phyloP scores from a whole-genome alignment of 1,140 invertebrate genomes.

The Procambarus clarkii region DNA sequence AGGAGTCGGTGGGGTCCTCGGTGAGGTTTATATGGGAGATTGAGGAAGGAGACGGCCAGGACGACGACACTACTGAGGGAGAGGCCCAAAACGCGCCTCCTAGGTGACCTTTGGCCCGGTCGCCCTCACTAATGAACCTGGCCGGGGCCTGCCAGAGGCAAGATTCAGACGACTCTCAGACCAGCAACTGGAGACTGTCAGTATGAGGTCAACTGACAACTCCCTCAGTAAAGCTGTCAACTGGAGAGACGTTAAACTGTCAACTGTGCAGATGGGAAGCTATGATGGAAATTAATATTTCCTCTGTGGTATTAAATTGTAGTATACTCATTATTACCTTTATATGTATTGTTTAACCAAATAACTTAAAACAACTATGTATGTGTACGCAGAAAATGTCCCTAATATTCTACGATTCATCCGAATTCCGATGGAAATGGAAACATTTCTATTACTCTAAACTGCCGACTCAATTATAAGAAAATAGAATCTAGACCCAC shows the following conservation, averaged over 20 bases:
- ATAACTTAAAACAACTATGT: not conserved
- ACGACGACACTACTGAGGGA: conserved; percentile 47
- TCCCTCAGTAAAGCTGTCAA: conserved; percentile 17
- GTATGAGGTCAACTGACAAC: conserved; percentile 10
- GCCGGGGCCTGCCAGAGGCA: conserved; percentile 33
- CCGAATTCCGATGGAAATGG: too few species aligned
- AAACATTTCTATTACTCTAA: not conserved
- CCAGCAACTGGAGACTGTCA: conserved; percentile 47
- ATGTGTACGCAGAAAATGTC: not conserved
- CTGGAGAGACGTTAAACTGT: not conserved
- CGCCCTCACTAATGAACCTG: conserved; percentile 53
- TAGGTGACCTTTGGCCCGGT: conserved; percentile 55
- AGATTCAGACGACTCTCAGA: conserved; percentile 34
- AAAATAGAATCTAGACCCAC: not conserved
- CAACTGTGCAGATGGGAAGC: not conserved
- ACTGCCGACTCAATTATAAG: not conserved
- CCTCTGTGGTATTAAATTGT: conserved; percentile 6
- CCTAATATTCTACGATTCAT: not conserved
- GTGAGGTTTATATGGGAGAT: conserved; percentile 68
- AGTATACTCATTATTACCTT: not conserved
- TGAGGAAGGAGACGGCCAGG: conserved; percentile 58
- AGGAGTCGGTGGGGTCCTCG: conserved; percentile 50
- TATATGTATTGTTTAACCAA: not conserved
- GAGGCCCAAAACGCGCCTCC: conserved; percentile 11
- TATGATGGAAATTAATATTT: not conserved